Base-by-base conservation (phyloP, 2,113 vertebrate species). In the Ahaetulla prasina region DNA sequence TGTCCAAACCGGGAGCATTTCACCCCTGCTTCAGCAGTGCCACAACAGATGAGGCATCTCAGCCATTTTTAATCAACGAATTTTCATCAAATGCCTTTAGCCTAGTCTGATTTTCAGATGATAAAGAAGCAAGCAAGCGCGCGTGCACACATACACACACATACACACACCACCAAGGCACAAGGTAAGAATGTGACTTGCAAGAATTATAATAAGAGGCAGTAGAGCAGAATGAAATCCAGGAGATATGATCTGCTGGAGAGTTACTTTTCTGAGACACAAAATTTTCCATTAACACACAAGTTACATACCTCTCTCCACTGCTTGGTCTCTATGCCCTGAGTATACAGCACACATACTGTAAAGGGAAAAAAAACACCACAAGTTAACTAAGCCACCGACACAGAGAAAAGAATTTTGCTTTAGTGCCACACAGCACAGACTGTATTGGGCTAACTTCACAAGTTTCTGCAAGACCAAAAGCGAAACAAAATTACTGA, bases 271-370 rank as follows among this genome's bases (percentile, higher is more conserved):
- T 20, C 74, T 35, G 43, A 35, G 30, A 18, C 45, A 8, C 23
- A 39, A 49, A 1, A 6, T 45, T 22, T 60, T 22, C 54, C 68
- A 63, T 57, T 49, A 85, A 63, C 55, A 68, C 14, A 35, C 57
- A 54, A 14, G 18, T 54, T 30, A 96, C 98, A 97, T 96, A 99
- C 99, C 98, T 99, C 99, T 95, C 97, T 96, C 99, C 99, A 99
- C 92, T 99, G 98, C 95, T 98, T 98, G 95, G 98, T 98, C 96
- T 99, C 98, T 63, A 98, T 98, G 30, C 98, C 98, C 96, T 99
- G 99, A 2, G 98, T 98, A 93, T 99, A 99, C 91, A 99, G 98
- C 91, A 99, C 99, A 4, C 99, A 99, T 60, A 99, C 99, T 99
- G 97, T 8, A 93, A 92, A 88, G 90, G 96, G 91, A 52, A 55